These are phyloP conservation scores for Enteromius unitaeniatus DNA, from an alignment of 2,797 vertebrate species.

Conservation along the genomic window DNA sequence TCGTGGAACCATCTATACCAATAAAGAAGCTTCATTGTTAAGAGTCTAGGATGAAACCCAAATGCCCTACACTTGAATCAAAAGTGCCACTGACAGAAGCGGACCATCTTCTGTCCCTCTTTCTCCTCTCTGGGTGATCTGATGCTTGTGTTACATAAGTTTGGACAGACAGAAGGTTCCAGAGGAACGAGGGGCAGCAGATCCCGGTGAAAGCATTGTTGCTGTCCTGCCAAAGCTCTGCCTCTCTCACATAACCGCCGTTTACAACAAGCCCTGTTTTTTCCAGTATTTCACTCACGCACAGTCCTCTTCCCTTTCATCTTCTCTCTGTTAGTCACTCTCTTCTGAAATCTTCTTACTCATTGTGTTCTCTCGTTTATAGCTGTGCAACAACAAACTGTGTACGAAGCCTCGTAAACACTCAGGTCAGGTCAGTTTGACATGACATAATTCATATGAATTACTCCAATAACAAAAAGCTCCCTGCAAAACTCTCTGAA, in stretches of 20 bases:
- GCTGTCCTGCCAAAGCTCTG: constrained; percentile 34
- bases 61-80: background rate
- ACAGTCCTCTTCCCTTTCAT: background rate
- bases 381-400: constrained; percentile 37
- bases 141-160: background rate
- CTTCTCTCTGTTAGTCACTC: background rate
- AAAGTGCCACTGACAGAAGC: background rate
- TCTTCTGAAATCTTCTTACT: constrained; percentile 15
- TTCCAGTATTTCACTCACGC: constrained; percentile 1
- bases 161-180: constrained; percentile 35
- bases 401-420: constrained; percentile 43
- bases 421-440: background rate
- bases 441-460: background rate
- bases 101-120: background rate
- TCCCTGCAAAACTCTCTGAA: background rate
- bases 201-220: constrained; percentile 57
- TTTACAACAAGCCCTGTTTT: constrained; percentile 27
- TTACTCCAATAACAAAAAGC: background rate
- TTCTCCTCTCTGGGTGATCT: constrained; percentile 1
- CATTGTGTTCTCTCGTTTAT: background rate
- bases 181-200: constrained; percentile 41
- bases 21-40: background rate
- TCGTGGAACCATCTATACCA: background rate
- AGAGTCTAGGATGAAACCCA: background rate
- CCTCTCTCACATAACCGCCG: background rate